Percentiles rank a stretch among this genome's conserved stretches.
These are phyloP conservation scores for Cosmopolites sordidus DNA, from an alignment of 2,888 invertebrate genomes.

Conservation along the genomic window DNA sequence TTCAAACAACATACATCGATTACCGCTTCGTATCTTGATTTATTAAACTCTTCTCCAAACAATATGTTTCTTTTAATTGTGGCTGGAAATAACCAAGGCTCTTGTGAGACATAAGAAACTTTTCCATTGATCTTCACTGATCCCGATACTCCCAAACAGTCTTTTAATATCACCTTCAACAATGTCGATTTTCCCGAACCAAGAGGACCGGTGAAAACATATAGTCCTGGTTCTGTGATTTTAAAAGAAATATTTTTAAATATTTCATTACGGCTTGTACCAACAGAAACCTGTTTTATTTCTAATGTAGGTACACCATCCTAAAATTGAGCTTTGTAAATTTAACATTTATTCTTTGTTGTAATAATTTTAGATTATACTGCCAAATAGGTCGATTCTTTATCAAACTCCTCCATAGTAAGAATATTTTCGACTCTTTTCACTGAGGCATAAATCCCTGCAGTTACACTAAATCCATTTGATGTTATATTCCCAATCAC, in stretches of 20 bases:
- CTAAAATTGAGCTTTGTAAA: too few relatives aligned
- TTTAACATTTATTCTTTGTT: background rate
- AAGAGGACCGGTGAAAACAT: slow-evolving; percentile 60
- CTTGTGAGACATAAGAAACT: slow-evolving; percentile 56
- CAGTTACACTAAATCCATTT: slow-evolving; percentile 63
- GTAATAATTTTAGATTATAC: background rate
- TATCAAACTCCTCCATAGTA: slow-evolving; percentile 51
- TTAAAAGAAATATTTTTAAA: slow-evolving; percentile 28
- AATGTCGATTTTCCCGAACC: slow-evolving; percentile 60
- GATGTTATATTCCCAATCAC: slow-evolving; percentile 74
- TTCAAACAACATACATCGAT: slow-evolving; percentile 64
- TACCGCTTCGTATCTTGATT: slow-evolving; percentile 36
- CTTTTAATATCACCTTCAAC: slow-evolving; percentile 41
- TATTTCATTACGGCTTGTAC: slow-evolving; percentile 31
- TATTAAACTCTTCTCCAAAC: slow-evolving; percentile 61
- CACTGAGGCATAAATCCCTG: slow-evolving; percentile 73
- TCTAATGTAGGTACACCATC: slow-evolving; percentile 11
- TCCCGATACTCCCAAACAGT: slow-evolving; percentile 45
- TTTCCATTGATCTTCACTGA: slow-evolving; percentile 48
- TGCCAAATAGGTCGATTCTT: background rate
- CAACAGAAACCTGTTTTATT: slow-evolving; percentile 30
- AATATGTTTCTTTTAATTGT: slow-evolving; percentile 72
- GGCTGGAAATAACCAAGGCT: slow-evolving; percentile 58
- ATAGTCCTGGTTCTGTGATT: slow-evolving; percentile 38
- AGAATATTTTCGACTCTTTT: slow-evolving; percentile 61